These are phyloP conservation scores for Drosophila saltans DNA, from an alignment of 1,140 invertebrate species.

Conservation along the genomic window DNA sequence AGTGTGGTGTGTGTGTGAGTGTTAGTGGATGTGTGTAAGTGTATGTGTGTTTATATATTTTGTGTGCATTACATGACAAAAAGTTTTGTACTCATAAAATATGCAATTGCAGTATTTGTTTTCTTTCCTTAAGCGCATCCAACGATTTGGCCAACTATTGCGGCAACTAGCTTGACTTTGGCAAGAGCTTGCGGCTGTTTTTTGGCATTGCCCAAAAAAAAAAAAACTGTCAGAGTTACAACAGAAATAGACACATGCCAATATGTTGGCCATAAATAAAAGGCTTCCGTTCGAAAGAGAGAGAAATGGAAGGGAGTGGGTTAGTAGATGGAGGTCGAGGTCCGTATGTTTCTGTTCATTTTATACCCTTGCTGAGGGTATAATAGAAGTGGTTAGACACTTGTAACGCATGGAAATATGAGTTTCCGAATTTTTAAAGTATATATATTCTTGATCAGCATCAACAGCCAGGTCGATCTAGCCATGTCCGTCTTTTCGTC, in stretches of 20 bases:
- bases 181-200: slow-evolving; percentile 32
- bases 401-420: too few relatives aligned
- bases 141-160: slow-evolving; percentile 62
- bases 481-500: too few relatives aligned
- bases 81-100: slow-evolving; percentile 73
- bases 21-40: slow-evolving; percentile 18
- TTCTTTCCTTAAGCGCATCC: slow-evolving; percentile 54
- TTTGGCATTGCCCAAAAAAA: slow-evolving; percentile 65
- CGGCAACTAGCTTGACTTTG: slow-evolving; percentile 46
- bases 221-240: slow-evolving; percentile 68
- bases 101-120: slow-evolving; percentile 68
- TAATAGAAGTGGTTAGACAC: too few relatives aligned
- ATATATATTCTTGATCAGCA: too few relatives aligned
- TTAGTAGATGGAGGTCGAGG: too few relatives aligned
- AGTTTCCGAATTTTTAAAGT: too few relatives aligned
- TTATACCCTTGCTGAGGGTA: too few relatives aligned
- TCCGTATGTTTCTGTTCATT: too few relatives aligned
- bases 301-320: too few relatives aligned
- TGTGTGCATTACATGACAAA: slow-evolving; percentile 62
- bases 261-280: slow-evolving; percentile 69
- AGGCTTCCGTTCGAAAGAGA: slow-evolving; percentile 18
- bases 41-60: slow-evolving; percentile 14
- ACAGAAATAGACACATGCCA: slow-evolving; percentile 77
- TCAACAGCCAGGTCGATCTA: too few relatives aligned
- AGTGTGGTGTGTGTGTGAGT: slow-evolving; percentile 17